Conservation (phyloP, 1,140 invertebrate species). For the Drosophila pallidifrons region DNA sequence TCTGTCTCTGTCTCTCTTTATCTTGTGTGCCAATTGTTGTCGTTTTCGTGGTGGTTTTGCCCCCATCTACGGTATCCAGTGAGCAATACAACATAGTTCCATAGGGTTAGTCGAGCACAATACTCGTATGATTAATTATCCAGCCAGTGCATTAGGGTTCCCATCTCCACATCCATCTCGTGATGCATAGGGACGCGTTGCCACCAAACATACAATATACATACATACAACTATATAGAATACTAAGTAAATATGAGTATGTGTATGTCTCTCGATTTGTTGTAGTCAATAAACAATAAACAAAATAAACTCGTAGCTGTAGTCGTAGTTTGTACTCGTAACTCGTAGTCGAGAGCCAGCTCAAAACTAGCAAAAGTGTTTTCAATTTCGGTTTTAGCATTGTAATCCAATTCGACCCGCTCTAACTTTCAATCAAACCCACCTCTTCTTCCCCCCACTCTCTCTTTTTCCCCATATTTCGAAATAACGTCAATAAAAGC, state of each 20-base stretch:
- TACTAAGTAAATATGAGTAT: not conserved
- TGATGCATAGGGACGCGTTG: slow-evolving; percentile 35
- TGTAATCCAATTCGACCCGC: slow-evolving; percentile 62
- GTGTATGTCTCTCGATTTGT: slow-evolving; percentile 31
- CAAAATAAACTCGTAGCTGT: slow-evolving; percentile 11
- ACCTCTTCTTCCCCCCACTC: not conserved
- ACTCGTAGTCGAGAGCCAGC: slow-evolving; percentile 41
- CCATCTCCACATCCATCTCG: slow-evolving; percentile 19
- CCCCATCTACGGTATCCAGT: slow-evolving; percentile 66
- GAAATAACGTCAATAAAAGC: slow-evolving; percentile 67
- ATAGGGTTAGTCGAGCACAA: slow-evolving; percentile 48
- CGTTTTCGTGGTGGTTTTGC: slow-evolving; percentile 42
- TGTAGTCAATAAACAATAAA: slow-evolving; percentile 21
- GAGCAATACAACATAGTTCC: slow-evolving; percentile 75
- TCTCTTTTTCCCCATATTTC: slow-evolving; percentile 8
- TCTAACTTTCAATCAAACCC: slow-evolving; percentile 4
- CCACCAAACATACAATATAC: slow-evolving; percentile 20
- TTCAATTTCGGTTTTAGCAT: slow-evolving; percentile 76
- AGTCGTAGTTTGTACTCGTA: slow-evolving; percentile 41
- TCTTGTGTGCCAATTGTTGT: slow-evolving; percentile 31
- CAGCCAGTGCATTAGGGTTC: slow-evolving; percentile 26
- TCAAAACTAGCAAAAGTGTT: slow-evolving; percentile 55
- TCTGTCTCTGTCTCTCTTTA: not conserved
- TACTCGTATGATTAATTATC: slow-evolving; percentile 69
- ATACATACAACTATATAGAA: slow-evolving; percentile 1